These are phyloP conservation scores for Drosophila trichaetosa DNA, from an alignment of 2,888 invertebrate species.

Conservation along the genomic window DNA sequence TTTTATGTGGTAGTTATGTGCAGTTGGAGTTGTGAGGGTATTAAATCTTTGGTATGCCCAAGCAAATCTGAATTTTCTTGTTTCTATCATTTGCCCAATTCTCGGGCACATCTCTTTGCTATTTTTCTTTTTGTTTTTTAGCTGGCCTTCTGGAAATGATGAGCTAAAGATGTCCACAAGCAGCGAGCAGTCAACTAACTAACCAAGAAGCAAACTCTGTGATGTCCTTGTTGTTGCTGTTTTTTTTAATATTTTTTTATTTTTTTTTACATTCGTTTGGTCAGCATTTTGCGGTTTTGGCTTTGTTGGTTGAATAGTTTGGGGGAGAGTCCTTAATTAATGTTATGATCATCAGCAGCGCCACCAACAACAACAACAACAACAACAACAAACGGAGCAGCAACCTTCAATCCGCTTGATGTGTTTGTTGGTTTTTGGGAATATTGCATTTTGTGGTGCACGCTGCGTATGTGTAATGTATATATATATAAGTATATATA, in stretches of 20 bases:
- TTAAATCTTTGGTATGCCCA: background rate
- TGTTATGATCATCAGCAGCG: constrained; percentile 69
- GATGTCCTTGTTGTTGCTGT: constrained; percentile 22
- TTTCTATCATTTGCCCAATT: background rate
- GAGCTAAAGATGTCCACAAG: constrained; percentile 41
- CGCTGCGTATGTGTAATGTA: constrained; percentile 67
- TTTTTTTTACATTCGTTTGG: constrained; percentile 45
- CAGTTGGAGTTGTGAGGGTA: background rate
- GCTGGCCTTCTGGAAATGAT: constrained; percentile 36
- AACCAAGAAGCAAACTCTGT: constrained; percentile 43
- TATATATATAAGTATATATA: constrained; percentile 1
- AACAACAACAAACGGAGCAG: constrained; percentile 5
- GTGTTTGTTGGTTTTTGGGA: constrained; percentile 42
- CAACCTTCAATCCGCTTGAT: constrained; percentile 19
- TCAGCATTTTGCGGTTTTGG: constrained; percentile 48
- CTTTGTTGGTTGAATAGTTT: constrained; percentile 65
- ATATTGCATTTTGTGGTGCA: constrained; percentile 66
- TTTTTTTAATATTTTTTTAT: constrained; percentile 15
- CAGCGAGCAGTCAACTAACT: constrained; percentile 38
- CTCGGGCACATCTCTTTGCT: background rate
- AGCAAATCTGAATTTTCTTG: background rate
- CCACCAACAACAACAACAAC: constrained; percentile 22
- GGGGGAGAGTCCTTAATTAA: constrained; percentile 67
- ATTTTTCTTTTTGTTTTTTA: constrained; percentile 6
- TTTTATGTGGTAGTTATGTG: background rate